These are phyloP conservation scores for Drepana falcataria DNA, from an alignment of 2,888 invertebrate species.

Conservation along the genomic window DNA sequence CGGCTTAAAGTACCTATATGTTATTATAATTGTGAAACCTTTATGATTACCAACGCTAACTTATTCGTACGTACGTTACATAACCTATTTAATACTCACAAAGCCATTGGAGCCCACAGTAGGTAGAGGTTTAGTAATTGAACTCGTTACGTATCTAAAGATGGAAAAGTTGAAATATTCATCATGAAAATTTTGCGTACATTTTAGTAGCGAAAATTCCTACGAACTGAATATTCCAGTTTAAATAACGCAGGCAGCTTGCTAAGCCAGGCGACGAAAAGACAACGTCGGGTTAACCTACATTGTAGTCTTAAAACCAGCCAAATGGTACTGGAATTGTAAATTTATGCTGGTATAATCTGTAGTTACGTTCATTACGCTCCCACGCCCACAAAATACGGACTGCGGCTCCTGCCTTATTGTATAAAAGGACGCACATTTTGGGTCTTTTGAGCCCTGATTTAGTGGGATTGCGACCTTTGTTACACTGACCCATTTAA, in stretches of 20 bases:
- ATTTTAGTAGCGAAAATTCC: background rate
- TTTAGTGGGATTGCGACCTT: conserved; percentile 34
- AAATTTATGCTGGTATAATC: conserved; percentile 46
- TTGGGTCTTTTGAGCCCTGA: conserved; percentile 35
- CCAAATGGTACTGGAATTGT: conserved; percentile 31
- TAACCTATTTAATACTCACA: no score
- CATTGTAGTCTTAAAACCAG: conserved; percentile 23
- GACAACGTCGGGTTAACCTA: conserved; percentile 15
- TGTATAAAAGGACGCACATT: conserved; percentile 35
- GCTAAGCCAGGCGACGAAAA: conserved; percentile 18
- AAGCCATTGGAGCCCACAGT: no score
- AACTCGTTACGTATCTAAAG: no score
- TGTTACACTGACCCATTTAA: conserved; percentile 23
- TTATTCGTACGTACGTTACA: no score
- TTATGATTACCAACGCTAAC: no score
- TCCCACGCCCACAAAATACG: conserved; percentile 27
- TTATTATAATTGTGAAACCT: no score
- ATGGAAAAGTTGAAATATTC: background rate
- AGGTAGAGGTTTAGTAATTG: no score
- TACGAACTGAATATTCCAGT: background rate
- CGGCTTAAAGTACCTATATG: no score
- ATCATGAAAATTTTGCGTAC: background rate
- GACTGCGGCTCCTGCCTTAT: conserved; percentile 26
- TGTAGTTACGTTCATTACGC: conserved; percentile 38
- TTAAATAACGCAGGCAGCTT: conserved; percentile 9